Conservation (phyloP, 2,113 vertebrate species). For the Rhagologus leucostigma region DNA sequence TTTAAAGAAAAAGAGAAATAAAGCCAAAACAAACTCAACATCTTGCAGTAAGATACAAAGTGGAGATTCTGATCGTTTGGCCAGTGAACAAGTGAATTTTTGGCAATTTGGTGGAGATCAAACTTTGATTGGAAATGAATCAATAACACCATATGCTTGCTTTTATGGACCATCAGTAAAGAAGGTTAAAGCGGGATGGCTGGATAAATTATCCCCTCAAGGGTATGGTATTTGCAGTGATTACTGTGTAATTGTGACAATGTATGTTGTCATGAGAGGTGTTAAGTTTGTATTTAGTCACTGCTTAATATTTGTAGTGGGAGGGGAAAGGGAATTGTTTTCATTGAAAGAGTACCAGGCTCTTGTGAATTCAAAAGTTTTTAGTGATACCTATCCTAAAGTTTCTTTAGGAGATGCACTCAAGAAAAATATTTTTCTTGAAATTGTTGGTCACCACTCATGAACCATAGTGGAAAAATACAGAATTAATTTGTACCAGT, state of each 20-base stretch:
- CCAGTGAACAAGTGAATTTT: conserved; percentile 66
- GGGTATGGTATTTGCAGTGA: conserved; percentile 71
- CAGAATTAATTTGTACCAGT: background rate
- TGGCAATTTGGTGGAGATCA: background rate
- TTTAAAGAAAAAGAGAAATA: conserved; percentile 54
- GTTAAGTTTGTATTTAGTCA: background rate
- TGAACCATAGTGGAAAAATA: background rate
- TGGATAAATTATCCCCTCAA: conserved; percentile 95
- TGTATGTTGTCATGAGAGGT: background rate
- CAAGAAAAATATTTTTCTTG: background rate
- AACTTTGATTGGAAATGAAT: background rate
- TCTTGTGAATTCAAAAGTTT: background rate
- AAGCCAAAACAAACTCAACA: background rate
- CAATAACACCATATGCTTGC: conserved; percentile 92
- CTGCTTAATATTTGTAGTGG: background rate
- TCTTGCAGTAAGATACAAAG: conserved; percentile 8
- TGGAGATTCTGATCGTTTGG: conserved; percentile 9
- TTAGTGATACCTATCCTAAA: background rate
- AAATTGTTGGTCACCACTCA: background rate
- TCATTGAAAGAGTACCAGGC: background rate
- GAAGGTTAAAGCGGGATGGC: conserved; percentile 85
- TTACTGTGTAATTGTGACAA: background rate
- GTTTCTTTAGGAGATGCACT: background rate
- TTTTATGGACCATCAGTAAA: conserved; percentile 81
- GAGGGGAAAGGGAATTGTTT: background rate